These are phyloP conservation scores for Chaetura pelagica DNA, from an alignment of 2,113 vertebrate species.

Conservation along the genomic window DNA sequence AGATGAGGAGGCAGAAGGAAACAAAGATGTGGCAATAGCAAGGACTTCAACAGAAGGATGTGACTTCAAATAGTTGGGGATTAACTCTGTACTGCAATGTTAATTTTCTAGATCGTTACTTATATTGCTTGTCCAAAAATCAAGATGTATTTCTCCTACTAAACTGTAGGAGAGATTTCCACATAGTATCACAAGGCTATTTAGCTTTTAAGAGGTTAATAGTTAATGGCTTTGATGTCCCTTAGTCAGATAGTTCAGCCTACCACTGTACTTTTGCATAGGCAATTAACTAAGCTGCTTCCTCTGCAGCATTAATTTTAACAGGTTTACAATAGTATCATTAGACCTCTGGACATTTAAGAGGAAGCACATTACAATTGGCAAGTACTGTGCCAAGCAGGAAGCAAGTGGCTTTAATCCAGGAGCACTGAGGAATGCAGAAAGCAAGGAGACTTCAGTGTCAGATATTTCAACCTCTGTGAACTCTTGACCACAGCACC, in stretches of 20 bases:
- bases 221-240: slow-evolving; percentile 1
- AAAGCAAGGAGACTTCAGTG: slow-evolving; percentile 35
- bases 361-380: slow-evolving; percentile 57
- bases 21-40: neutral
- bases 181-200: neutral
- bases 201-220: slow-evolving; percentile 21
- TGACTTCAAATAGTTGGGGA: neutral
- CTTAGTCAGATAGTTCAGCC: neutral
- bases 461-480: slow-evolving; percentile 4
- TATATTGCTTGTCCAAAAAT: neutral
- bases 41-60: neutral
- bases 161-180: neutral
- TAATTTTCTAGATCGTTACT: neutral
- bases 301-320: slow-evolving; percentile 67
- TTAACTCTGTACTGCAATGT: neutral
- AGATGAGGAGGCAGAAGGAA: slow-evolving; percentile 4
- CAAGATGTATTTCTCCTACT: neutral
- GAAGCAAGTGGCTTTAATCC: slow-evolving; percentile 54
- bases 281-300: slow-evolving; percentile 61
- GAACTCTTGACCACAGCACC: slow-evolving; percentile 23
- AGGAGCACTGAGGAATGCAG: slow-evolving; percentile 48
- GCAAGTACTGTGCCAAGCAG: slow-evolving; percentile 36
- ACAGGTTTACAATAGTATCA: slow-evolving; percentile 67
- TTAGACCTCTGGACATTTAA: slow-evolving; percentile 50
- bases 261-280: slow-evolving; percentile 30